Conservation (phyloP, 2,113 vertebrate species). For the Nematolebias whitei region DNA sequence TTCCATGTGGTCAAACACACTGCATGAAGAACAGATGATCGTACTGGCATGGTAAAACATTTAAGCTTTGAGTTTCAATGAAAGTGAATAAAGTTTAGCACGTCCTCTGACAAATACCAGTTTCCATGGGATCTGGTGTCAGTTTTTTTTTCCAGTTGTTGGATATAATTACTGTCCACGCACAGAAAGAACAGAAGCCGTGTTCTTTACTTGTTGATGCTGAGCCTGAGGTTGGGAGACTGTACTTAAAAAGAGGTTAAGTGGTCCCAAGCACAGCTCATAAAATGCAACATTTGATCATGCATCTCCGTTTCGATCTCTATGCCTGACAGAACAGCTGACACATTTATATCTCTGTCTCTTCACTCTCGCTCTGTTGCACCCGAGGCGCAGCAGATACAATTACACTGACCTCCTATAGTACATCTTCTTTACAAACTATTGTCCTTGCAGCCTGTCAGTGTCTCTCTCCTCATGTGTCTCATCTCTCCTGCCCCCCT, state of each 20-base stretch:
- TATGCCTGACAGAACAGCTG: constrained; percentile 8
- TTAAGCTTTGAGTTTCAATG: constrained; percentile 9
- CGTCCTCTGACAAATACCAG: constrained; percentile 5
- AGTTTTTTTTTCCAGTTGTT: constrained; percentile 48
- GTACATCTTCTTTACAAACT: constrained; percentile 15
- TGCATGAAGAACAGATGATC: no score
- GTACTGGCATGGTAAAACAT: background rate
- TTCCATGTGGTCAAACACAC: no score
- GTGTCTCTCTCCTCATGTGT: constrained; percentile 9
- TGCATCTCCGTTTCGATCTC: constrained; percentile 3
- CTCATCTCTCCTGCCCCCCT: constrained; percentile 27
- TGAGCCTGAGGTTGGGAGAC: constrained; percentile 33
- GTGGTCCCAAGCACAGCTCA: constrained; percentile 42
- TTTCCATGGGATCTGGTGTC: constrained; percentile 47
- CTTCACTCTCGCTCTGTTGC: constrained; percentile 24
- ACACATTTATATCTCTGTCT: constrained; percentile 18
- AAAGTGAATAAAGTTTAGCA: constrained; percentile 42
- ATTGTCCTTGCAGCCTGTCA: constrained; percentile 14
- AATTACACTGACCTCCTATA: constrained; percentile 60
- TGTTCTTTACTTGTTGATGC: constrained; percentile 75
- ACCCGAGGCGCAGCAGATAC: constrained; percentile 46
- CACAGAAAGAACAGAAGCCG: constrained; percentile 38
- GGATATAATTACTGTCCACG: constrained; percentile 69
- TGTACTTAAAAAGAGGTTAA: constrained; percentile 59
- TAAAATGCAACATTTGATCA: constrained; percentile 15